Base-by-base conservation (phyloP, 1,140 invertebrate species). In the Drosophila malerkotliana region DNA sequence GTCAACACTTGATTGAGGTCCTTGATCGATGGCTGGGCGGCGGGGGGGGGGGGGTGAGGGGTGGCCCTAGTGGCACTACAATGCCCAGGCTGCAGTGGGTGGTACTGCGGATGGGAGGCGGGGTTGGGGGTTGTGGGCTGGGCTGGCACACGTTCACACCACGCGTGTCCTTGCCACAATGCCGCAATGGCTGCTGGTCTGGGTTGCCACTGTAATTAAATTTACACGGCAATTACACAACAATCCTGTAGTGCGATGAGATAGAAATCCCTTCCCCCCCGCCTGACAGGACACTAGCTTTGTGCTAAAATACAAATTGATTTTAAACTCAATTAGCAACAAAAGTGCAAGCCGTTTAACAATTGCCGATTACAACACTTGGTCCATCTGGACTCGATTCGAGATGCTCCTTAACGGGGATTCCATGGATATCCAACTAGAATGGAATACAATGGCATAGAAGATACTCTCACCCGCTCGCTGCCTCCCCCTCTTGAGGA, bases 321-420 rank as follows among this genome's bases (percentile, higher is more conserved):
- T 92, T 91, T 90, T 92, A 90, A 90, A 91, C 89, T 91, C 87
- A 91, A 92, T 92, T 92, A 91, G 90, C 85, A 91, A 82, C 75
- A 79, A 79, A 59, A 44, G 69, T 37, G 41, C 14, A 34, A 67
- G 73, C 57, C 67, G 54, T 77, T 61, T 69, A 78, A 72, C 63
- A 66, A 61, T 18, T 9, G 12, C 14, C 28, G 64, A 68, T 69
- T 48, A 68, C 62, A 37, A 30, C 63, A 68, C 64, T 63, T 66
- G 44, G 73, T 34, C 58, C 55, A 69, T 53, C 45, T 71, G 49
- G 51, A 68, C 37, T 30, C 32, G 12, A 34, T 68, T 52, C 21
- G 44, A 26, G 41, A 44, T 44, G 41, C n/a, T 18, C 41, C 41
- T 44, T 18, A 44, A 44, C 15, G 12, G 15, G 2, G 5, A 41